Evolutionary conservation across 2,888 invertebrate species (phyloP).

Genomic region (Lepeophtheirus nordmannii): DNA sequence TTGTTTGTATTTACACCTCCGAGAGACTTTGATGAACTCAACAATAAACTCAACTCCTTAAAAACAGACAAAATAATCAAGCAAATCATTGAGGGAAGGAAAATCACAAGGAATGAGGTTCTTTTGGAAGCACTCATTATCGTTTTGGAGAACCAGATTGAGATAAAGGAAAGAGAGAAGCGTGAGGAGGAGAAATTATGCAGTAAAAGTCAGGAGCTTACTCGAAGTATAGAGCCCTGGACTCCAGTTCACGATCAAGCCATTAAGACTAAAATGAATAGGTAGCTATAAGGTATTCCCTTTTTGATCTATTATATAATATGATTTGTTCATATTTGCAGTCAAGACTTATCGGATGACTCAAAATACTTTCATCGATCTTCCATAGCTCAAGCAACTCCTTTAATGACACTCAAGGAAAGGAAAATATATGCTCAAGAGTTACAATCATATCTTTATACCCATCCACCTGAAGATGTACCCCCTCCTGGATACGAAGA

Average conservation of each 20-base stretch:
- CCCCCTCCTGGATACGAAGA: conserved; percentile 1
- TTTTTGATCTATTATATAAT: neutral
- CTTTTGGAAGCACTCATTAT: conserved; percentile 17
- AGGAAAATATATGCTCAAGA: conserved; percentile 9
- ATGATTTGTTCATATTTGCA: neutral
- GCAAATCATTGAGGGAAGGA: neutral
- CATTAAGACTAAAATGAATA: conserved; percentile 1
- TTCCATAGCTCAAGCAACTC: neutral
- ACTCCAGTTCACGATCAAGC: conserved; percentile 8
- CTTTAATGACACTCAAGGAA: conserved; percentile 12
- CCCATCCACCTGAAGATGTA: conserved; percentile 10
- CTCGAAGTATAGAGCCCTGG: conserved; percentile 7
- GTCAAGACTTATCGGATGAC: neutral
- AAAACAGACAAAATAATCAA: conserved; percentile 12
- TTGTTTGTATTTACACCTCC: conserved; percentile 9
- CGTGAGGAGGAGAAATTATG: neutral
- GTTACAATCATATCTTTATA: neutral
- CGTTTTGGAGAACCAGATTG: neutral
- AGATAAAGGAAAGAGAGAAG: too few species aligned
- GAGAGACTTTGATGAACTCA: neutral
- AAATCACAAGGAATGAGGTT: neutral
- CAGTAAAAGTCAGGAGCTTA: neutral
- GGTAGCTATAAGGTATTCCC: neutral
- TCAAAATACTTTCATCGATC: neutral
- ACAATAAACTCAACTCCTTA: conserved; percentile 1